These are phyloP conservation scores for Phrynosoma blainvillii DNA, from an alignment of 2,113 vertebrate genomes.

Conservation along the genomic window DNA sequence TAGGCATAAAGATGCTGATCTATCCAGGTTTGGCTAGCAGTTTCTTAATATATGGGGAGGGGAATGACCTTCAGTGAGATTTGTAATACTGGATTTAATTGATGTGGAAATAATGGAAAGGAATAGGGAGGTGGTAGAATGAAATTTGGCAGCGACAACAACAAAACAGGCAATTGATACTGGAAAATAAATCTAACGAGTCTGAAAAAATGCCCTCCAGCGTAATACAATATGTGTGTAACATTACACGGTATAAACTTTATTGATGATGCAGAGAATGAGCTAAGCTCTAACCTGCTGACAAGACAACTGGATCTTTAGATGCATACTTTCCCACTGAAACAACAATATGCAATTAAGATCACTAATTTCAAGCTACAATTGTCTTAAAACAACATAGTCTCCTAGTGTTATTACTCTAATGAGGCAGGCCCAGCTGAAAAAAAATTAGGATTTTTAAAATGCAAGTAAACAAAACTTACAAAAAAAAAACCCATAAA, in stretches of 20 bases:
- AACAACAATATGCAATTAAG: background rate
- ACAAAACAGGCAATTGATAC: background rate
- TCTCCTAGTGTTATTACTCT: background rate
- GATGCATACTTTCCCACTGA: background rate
- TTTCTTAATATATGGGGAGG: background rate
- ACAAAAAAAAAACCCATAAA: background rate
- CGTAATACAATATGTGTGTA: background rate
- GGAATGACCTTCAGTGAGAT: background rate
- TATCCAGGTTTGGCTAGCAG: background rate
- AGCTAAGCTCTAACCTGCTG: constrained; percentile 4
- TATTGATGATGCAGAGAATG: background rate
- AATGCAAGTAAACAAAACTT: constrained; percentile 9
- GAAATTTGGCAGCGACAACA: background rate
- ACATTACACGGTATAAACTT: constrained; percentile 1
- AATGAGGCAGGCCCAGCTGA: background rate
- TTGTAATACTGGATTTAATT: background rate
- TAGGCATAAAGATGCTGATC: background rate
- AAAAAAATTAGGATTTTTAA: background rate
- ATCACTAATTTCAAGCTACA: background rate
- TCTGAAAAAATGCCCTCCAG: background rate
- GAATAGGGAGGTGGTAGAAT: background rate
- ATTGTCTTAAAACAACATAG: background rate
- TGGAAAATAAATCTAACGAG: background rate
- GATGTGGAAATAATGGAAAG: background rate
- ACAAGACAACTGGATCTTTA: background rate